Percentiles rank a stretch among this genome's conserved stretches.
These are phyloP conservation scores for Donacobius atricapilla DNA, from an alignment of 2,113 vertebrate genomes.

Conservation along the genomic window DNA sequence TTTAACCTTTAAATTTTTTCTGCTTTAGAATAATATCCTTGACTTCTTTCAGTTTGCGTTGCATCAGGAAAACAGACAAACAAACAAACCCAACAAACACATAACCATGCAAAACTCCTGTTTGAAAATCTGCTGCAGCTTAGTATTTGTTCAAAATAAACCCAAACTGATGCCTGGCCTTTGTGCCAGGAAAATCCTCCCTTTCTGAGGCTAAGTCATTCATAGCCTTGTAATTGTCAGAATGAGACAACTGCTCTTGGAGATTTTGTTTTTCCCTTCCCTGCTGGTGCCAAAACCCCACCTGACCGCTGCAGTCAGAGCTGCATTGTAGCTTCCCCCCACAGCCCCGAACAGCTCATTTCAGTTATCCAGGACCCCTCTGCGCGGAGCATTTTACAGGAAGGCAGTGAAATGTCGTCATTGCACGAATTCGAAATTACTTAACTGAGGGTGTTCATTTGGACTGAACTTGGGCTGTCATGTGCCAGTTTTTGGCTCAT, in stretches of 20 bases:
- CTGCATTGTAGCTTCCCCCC: not conserved
- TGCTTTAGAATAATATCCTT: not conserved
- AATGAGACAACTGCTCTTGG: constrained; percentile 10
- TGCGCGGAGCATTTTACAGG: not conserved
- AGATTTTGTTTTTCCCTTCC: constrained; percentile 10
- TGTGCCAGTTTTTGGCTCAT: not conserved
- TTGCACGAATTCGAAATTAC: not conserved
- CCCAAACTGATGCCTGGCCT: not conserved
- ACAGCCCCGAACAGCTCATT: not conserved
- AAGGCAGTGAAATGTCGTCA: not conserved
- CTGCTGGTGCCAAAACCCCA: constrained; percentile 14
- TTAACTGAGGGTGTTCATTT: not conserved
- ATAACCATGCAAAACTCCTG: not conserved
- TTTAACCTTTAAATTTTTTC: not conserved
- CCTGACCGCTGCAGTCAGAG: constrained; percentile 20
- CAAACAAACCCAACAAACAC: not conserved
- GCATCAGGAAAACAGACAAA: not conserved
- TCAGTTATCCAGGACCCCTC: not conserved
- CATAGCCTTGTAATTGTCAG: constrained; percentile 2
- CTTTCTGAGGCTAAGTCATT: not conserved
- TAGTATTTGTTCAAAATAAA: not conserved
- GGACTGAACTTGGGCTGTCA: not conserved
- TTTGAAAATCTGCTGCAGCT: not conserved
- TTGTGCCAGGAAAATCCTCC: not conserved
- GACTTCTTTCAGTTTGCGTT: not conserved